Conservation (phyloP, 1,140 invertebrate genomes). For the Ceratosolen fusciceps region DNA sequence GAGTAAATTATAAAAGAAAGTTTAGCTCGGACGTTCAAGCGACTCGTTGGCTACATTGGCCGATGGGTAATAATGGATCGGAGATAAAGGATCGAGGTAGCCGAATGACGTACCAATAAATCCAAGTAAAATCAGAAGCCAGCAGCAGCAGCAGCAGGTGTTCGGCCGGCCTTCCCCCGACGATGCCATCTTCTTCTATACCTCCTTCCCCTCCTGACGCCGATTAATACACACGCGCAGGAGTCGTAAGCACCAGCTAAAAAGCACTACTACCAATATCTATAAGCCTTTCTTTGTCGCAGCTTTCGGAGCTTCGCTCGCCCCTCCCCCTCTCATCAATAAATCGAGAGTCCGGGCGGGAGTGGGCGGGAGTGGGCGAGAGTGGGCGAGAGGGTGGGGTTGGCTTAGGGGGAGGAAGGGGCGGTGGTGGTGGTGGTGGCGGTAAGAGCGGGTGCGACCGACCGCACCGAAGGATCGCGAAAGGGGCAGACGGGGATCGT, state of each 20-base stretch:
- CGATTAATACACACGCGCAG: background rate
- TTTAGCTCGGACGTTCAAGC: too few species aligned
- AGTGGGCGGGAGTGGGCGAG: background rate
- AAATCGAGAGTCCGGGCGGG: background rate
- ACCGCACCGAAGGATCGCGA: background rate
- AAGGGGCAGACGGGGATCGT: background rate
- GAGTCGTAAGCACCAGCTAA: background rate
- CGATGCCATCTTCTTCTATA: constrained; percentile 37
- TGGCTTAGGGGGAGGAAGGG: background rate
- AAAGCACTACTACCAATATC: background rate
- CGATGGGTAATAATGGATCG: too few species aligned
- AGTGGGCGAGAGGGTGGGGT: background rate
- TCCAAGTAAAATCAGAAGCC: constrained; percentile 51
- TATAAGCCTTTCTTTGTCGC: too few species aligned
- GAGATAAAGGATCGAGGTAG: too few species aligned
- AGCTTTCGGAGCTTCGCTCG: background rate
- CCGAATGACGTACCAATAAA: constrained; percentile 53
- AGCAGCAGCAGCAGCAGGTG: constrained; percentile 41
- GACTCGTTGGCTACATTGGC: too few species aligned
- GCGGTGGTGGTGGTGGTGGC: background rate
- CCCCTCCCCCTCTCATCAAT: background rate
- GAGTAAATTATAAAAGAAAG: too few species aligned
- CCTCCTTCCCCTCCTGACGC: background rate
- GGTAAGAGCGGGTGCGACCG: background rate
- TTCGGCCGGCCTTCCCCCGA: constrained; percentile 32